Conservation (phyloP, 2,797 vertebrate species). For the Halcyon badia region DNA sequence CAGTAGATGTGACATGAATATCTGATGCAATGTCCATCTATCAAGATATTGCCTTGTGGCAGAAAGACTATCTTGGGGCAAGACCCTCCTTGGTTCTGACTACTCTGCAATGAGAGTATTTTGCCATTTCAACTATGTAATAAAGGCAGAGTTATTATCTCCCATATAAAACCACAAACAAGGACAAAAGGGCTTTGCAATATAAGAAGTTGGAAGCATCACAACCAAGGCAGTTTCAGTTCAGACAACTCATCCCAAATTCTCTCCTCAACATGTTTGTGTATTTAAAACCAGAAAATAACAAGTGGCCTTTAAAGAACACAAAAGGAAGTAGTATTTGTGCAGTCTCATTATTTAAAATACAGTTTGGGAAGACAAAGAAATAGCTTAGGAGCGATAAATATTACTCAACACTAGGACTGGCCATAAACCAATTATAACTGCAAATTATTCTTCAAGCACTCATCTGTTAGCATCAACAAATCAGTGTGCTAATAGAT, state of each 20-base stretch:
- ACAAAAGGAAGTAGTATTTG: neutral
- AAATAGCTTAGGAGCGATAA: neutral
- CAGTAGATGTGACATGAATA: neutral
- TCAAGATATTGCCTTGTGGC: neutral
- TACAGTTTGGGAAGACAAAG: neutral
- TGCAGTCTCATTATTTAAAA: neutral
- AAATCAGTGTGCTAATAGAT: neutral
- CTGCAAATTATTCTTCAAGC: neutral
- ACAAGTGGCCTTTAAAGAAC: conserved; percentile 23
- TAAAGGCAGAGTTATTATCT: conserved; percentile 33
- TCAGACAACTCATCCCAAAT: conserved; percentile 2
- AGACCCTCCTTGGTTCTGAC: neutral
- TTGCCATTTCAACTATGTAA: conserved; percentile 41
- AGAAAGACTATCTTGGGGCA: neutral
- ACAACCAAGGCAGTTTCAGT: neutral
- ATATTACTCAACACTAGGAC: neutral
- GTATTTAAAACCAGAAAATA: neutral
- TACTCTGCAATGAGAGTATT: conserved; percentile 22
- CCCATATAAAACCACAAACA: conserved; percentile 46
- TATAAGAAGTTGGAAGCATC: neutral
- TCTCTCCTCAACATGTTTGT: neutral
- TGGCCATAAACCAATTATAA: neutral
- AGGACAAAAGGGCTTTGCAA: neutral
- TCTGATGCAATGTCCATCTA: conserved; percentile 42
- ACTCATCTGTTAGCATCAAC: neutral